Base-by-base conservation (phyloP, 2,888 invertebrate genomes). In the Latrodectus hesperus region DNA sequence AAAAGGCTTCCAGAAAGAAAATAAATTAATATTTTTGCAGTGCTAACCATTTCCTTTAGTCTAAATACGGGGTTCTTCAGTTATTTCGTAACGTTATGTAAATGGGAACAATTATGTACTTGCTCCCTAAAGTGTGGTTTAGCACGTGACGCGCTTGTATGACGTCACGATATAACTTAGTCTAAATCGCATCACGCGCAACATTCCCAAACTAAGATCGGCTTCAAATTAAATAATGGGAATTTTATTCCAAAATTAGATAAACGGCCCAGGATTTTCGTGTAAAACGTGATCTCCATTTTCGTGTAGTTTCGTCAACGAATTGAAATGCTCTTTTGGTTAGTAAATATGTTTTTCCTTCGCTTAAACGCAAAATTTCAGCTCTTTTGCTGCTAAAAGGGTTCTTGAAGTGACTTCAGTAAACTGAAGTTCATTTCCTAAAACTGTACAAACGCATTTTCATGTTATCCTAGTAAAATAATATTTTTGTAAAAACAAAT, bases 221-320 rank as follows among this genome's bases (percentile, higher is more conserved):
- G 78, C 84, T 65, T 84, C 84, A 84, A 84, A 84, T 84, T 84
- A 84, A 84, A 84, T 84, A 84, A 84, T 84, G 78, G 84, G 84
- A 78, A 84, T 84, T 84, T 84, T 84, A 84, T 84, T 78, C 84
- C 38, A 53, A 72, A 84, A 84, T 77, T 72, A 84, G 84, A 84
- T 84, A 77, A 84, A 84, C 80, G 65, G 67, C 60, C 77, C 65
- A 12, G 51, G 60, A 77, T 78, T 77, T 78, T 84, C 73, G 72
- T 74, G 65, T 73, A 77, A 72, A 73, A 84, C 84, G 84, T 84
- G 84, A 84, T 84, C 84, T 22, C 38, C 84, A 84, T 84, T 84
- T 71, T 84, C 75, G 17, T 51, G 17, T 26, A 52, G 81, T 26
- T 16, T 81, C n/a, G 60, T 60, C 12, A 16, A 60, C 12, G 12